Evolutionary conservation across 2,888 invertebrate genomes (phyloP), one percentile per base, ranked within the genome.

Genomic region (Brachypalpus laphriformis): DNA sequence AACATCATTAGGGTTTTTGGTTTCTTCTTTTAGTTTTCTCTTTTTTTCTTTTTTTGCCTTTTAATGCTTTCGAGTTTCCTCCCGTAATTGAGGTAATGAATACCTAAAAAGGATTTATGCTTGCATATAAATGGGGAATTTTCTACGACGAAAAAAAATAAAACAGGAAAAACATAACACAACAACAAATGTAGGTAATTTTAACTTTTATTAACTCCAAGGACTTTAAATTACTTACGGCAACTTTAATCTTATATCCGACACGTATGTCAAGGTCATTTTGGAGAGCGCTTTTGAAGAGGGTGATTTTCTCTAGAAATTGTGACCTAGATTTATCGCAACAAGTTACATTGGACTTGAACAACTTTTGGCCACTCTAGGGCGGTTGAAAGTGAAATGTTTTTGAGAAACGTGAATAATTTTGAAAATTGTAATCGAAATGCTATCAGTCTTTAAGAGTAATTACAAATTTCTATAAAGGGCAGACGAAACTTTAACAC

Each of bases 1-100:
- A 81, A 56, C 68, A 70, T 81, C 81, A 47, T 81, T 81, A 70
- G 81, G 61, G 61, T 61, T 68, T 66, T 61, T 47, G 28, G 28
- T 56, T 68, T 16, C 11, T 20, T 31, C 16, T 9, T 37, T 45
- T 14, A 2, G 3, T 47, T 31, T 3, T 45, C 4, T 3, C 45
- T 34, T 45, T 42, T 20, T 14, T 11, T 28, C 9, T 56, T 14
- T 22, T 16, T 16, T 40, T 37, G 7, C 18, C 0, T 45, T 37
- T 49, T 18, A 11, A 65, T 7, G 49, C 47, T 59, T 25, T 25
- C 47, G 45, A 66, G 57, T 65, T 57, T 59, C 57, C 42, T 49
- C 18, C 11, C 49, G 14, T 81, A 74, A 80, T 80, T 61, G 74
- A 37, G 74, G 45, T 47, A 81, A 61, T 68, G 80, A 61, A 68